Evolutionary conservation across 2,797 vertebrate species (phyloP), one percentile per base, ranked within the genome.

Genomic region (Tenualosa thibaudeaui): DNA sequence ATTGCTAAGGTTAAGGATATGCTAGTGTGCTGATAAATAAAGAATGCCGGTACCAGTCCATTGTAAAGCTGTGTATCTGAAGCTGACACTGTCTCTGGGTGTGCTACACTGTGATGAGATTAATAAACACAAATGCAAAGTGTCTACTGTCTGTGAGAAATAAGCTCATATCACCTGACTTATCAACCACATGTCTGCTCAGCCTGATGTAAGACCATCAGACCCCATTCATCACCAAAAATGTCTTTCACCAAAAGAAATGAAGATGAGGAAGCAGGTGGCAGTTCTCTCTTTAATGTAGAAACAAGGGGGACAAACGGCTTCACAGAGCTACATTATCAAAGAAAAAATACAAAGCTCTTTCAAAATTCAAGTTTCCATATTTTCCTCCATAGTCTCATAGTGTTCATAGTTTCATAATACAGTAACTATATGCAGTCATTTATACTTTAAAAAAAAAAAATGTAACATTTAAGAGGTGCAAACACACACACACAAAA

Each of bases 341-440:
- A 85, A 40, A 13, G 89, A 46, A 83, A 81, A 68, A 81, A 90
- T 90, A 90, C 87, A 91, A 91, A 91, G 53, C 88, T 85, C 54
- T 89, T 88, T 91, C 62, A 91, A 92, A 93, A 92, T 93, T 93
- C 91, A 94, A 94, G 93, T 93, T 93, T 93, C 91, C 90, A 88
- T 46, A 89, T 58, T 62, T 43, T 46, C 6, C 54, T 3, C 54
- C 82, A 71, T 71, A 40, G 37, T 40, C 5, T 22, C n/a, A n/a
- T n/a, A n/a, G n/a, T n/a, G n/a, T n/a, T n/a, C n/a, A n/a, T n/a
- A n/a, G 37, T 78, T 78, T 78, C 15, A 71, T 2, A 8, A 10
- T 3, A 68, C 3, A 78, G 71, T 19, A 78, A 31, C 71, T 19
- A 46, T 78, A 78, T 78, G 40, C 40, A 46, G 15, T 19, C 68